Percentiles rank a stretch among this genome's conserved stretches.
phyloP scores from a whole-genome alignment of 2,888 invertebrate genomes.

The Drosophila siamana region DNA sequence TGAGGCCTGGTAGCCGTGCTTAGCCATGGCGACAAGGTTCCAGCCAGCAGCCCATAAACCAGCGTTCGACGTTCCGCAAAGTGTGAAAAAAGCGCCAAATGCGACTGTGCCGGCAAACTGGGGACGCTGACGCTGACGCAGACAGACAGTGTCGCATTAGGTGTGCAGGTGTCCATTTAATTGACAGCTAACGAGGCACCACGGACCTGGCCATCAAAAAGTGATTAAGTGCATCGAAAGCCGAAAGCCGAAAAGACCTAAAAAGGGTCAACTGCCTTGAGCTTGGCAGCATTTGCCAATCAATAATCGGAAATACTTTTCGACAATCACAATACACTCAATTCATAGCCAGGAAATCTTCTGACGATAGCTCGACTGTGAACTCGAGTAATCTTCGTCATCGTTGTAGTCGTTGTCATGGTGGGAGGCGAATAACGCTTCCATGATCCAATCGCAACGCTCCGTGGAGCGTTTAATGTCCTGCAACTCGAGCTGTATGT shows the following conservation, averaged over 20 bases:
- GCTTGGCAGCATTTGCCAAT: constrained; percentile 3
- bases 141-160: constrained; percentile 65
- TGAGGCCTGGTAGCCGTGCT: constrained; percentile 51
- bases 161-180: constrained; percentile 79
- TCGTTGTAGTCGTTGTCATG: not conserved
- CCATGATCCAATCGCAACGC: constrained; percentile 23
- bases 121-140: constrained; percentile 1
- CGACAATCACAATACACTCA: not conserved
- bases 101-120: constrained; percentile 7
- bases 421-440: constrained; percentile 1
- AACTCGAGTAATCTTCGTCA: not conserved
- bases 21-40: constrained; percentile 52
- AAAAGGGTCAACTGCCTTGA: constrained; percentile 20
- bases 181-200: constrained; percentile 76
- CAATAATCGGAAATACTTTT: constrained; percentile 7
- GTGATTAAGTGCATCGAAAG: constrained; percentile 54
- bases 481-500: constrained; percentile 15
- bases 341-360: not conserved
- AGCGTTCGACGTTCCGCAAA: constrained; percentile 43
- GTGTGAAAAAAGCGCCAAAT: constrained; percentile 62
- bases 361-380: not conserved
- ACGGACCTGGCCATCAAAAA: constrained; percentile 48
- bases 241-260: constrained; percentile 8
- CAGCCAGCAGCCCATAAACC: constrained; percentile 39
- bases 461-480: constrained; percentile 12